Percentiles rank a stretch among this genome's conserved stretches.
These are phyloP conservation scores for Gasterosteus nipponicus DNA, from an alignment of 2,113 vertebrate species.

Conservation along the genomic window DNA sequence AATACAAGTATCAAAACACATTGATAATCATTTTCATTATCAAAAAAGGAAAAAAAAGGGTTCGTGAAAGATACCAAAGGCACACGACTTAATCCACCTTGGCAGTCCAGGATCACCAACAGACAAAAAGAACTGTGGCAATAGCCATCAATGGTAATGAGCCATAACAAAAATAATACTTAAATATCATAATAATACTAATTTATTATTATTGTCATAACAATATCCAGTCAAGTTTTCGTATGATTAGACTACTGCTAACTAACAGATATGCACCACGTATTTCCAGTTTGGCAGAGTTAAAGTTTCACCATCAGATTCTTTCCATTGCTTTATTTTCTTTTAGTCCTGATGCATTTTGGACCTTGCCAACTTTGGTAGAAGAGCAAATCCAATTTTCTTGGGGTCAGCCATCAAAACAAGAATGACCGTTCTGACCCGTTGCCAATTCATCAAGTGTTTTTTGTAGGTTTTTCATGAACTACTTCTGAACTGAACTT, in stretches of 20 bases:
- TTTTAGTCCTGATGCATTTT: slow-evolving; percentile 39
- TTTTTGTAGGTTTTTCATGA: not conserved
- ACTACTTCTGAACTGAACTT: slow-evolving; percentile 8
- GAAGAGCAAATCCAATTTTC: slow-evolving; percentile 22
- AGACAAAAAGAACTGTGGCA: slow-evolving; percentile 76
- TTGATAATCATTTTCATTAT: slow-evolving; percentile 91
- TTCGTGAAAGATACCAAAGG: slow-evolving; percentile 81
- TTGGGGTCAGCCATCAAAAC: slow-evolving; percentile 22
- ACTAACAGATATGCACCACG: slow-evolving; percentile 81
- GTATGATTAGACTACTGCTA: slow-evolving; percentile 87
- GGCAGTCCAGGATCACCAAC: slow-evolving; percentile 80
- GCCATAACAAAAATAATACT: slow-evolving; percentile 89
- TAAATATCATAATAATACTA: slow-evolving; percentile 86
- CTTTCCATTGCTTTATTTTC: slow-evolving; percentile 54
- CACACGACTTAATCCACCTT: slow-evolving; percentile 78
- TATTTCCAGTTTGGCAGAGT: slow-evolving; percentile 97
- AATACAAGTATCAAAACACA: slow-evolving; percentile 94
- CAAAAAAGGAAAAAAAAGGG: slow-evolving; percentile 74
- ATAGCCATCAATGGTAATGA: slow-evolving; percentile 76
- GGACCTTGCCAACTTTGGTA: slow-evolving; percentile 44
- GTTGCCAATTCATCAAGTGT: not conserved
- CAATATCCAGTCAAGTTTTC: slow-evolving; percentile 98
- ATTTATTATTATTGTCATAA: slow-evolving; percentile 82
- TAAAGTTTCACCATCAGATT: slow-evolving; percentile 71
- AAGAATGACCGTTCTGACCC: slow-evolving; percentile 11